These are phyloP conservation scores for Spilogale gracilis DNA, from an alignment of 2,113 vertebrate genomes.

Conservation along the genomic window DNA sequence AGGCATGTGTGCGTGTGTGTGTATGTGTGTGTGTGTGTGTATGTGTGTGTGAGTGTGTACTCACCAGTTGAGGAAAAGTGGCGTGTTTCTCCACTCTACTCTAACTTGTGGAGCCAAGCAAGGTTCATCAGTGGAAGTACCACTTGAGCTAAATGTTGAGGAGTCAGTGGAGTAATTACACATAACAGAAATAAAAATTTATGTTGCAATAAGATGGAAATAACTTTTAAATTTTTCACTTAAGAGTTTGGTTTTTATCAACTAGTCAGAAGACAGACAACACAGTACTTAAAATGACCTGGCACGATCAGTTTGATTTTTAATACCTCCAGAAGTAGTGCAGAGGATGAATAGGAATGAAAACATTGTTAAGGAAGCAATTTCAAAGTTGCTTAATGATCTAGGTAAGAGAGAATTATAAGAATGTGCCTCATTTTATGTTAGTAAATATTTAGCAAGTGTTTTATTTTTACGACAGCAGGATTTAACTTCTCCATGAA, in stretches of 20 bases:
- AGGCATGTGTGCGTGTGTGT: fast-evolving
- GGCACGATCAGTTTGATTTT: neutral
- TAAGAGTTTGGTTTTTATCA: neutral
- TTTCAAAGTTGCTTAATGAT: neutral
- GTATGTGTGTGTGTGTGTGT: too few species aligned
- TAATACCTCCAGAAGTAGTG: neutral
- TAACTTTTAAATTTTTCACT: neutral
- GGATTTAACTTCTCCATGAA: neutral
- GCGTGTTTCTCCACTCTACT: neutral
- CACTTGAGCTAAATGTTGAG: neutral
- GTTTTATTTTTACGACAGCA: neutral
- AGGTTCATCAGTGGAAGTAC: neutral
- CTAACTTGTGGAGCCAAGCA: neutral
- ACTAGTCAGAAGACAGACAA: neutral
- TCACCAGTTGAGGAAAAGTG: neutral
- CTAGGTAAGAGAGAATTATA: neutral
- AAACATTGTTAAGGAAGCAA: neutral
- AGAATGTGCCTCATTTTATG: neutral
- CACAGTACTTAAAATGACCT: neutral
- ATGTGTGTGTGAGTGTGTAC: fast-evolving
- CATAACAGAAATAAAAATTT: neutral
- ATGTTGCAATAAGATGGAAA: neutral
- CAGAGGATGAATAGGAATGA: neutral
- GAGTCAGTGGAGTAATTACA: fast-evolving
- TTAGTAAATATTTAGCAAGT: neutral